These are phyloP conservation scores for Scaptomyza polygonia DNA, from an alignment of 2,888 invertebrate species.

Conservation along the genomic window DNA sequence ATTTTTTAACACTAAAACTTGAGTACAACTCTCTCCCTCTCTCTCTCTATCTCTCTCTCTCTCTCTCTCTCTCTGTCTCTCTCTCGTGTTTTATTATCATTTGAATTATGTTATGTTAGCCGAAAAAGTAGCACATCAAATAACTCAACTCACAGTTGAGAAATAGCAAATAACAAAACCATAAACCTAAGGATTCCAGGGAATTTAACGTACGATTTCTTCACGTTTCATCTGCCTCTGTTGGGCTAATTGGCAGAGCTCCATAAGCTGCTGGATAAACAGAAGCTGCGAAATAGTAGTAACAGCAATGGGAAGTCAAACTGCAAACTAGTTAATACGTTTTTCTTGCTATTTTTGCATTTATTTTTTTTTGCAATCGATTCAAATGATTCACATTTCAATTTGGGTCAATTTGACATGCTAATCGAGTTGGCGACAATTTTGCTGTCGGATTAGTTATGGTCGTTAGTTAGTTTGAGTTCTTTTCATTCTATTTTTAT, in stretches of 20 bases:
- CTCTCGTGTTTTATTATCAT: conserved; percentile 31
- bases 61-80: neutral
- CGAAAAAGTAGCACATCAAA: conserved; percentile 16
- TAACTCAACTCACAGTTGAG: conserved; percentile 18
- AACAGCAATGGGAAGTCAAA: neutral
- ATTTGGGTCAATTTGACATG: conserved; percentile 47
- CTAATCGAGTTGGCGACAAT: conserved; percentile 22
- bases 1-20: conserved; percentile 66
- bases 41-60: neutral
- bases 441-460: neutral
- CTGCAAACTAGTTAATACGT: conserved; percentile 18
- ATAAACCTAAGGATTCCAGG: conserved; percentile 33
- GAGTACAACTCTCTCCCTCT: conserved; percentile 10
- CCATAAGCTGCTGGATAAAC: conserved; percentile 1
- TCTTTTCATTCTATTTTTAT: neutral
- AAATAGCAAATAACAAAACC: conserved; percentile 49
- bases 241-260: conserved; percentile 56
- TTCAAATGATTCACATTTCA: conserved; percentile 32
- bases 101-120: conserved; percentile 51
- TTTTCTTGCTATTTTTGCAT: neutral
- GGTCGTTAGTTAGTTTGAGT: neutral
- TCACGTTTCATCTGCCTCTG: conserved; percentile 50
- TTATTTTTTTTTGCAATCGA: neutral
- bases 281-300: neutral
- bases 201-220: conserved; percentile 44